Percentiles rank a stretch among this genome's conserved stretches.
phyloP scores from a whole-genome alignment of 2,888 invertebrate genomes.

The Pseudococcus jackbeardsleyi region DNA sequence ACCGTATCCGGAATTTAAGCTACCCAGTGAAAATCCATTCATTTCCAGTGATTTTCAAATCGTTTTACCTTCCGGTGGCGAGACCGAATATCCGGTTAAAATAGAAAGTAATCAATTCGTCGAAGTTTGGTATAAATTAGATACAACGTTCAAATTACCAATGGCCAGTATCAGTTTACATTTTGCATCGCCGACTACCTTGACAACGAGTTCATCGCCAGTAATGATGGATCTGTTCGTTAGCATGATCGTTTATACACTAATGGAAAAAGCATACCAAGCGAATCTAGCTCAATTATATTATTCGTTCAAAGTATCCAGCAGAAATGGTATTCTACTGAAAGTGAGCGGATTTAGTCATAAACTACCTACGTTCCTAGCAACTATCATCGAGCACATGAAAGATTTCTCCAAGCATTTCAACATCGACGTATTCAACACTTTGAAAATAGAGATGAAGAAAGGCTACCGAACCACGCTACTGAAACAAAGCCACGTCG shows the following conservation, averaged over 20 bases:
- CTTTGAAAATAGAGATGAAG: constrained; percentile 75
- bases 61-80: constrained; percentile 70
- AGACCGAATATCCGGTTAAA: constrained; percentile 73
- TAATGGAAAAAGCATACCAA: constrained; percentile 80
- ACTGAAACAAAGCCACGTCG: constrained; percentile 79
- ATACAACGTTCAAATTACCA: constrained; percentile 85
- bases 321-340: constrained; percentile 78
- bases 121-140: constrained; percentile 88
- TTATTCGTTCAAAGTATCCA: constrained; percentile 75
- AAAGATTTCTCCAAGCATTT: constrained; percentile 72
- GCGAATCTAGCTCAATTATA: constrained; percentile 79
- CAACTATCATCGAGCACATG: constrained; percentile 79
- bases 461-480: constrained; percentile 71
- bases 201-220: constrained; percentile 69
- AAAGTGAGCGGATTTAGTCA: constrained; percentile 80
- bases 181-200: constrained; percentile 77
- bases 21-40: constrained; percentile 81
- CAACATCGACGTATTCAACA: constrained; percentile 74
- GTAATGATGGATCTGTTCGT: constrained; percentile 76
- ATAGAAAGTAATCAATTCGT: constrained; percentile 73
- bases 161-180: constrained; percentile 81
- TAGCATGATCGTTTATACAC: constrained; percentile 73
- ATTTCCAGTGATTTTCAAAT: constrained; percentile 80
- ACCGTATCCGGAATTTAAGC: constrained; percentile 75
- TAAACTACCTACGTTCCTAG: constrained; percentile 81